phyloP scores from a whole-genome alignment of 1,140 invertebrate genomes.

The Drosophila quadrilineata region DNA sequence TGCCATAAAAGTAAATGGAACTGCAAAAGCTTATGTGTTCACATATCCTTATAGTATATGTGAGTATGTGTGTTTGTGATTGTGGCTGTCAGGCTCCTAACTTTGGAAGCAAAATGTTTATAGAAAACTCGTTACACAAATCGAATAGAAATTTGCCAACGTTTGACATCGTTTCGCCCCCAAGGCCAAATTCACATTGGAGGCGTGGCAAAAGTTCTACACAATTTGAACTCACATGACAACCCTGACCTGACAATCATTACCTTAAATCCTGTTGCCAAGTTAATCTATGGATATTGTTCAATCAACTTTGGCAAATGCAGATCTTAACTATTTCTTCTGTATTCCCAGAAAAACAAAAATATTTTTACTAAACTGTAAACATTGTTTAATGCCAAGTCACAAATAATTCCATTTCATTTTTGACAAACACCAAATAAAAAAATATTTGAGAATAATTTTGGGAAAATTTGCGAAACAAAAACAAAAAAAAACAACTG shows the following conservation, averaged over 20 bases:
- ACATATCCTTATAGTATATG: neutral
- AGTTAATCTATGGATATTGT: no score
- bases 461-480: neutral
- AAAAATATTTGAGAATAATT: neutral
- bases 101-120: conserved; percentile 78
- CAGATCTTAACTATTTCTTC: no score
- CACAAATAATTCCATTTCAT: neutral
- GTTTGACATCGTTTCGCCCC: conserved; percentile 43
- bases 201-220: conserved; percentile 11
- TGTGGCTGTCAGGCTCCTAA: conserved; percentile 65
- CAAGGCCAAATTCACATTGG: conserved; percentile 18
- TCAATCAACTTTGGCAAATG: conserved; percentile 54
- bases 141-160: conserved; percentile 69
- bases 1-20: conserved; percentile 77
- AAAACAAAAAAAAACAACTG: conserved; percentile 30
- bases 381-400: neutral
- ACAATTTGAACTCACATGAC: neutral
- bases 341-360: no score
- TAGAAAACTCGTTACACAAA: conserved; percentile 78
- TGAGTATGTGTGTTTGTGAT: conserved; percentile 10
- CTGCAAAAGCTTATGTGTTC: conserved; percentile 33
- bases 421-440: neutral
- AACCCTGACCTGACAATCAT: no score
- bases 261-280: no score
- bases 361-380: no score